A percentile compares a stretch with the other conserved stretches of the same genome.
Conservation (phyloP, 2,113 vertebrate species). For the Myanophis thanlyinensis region DNA sequence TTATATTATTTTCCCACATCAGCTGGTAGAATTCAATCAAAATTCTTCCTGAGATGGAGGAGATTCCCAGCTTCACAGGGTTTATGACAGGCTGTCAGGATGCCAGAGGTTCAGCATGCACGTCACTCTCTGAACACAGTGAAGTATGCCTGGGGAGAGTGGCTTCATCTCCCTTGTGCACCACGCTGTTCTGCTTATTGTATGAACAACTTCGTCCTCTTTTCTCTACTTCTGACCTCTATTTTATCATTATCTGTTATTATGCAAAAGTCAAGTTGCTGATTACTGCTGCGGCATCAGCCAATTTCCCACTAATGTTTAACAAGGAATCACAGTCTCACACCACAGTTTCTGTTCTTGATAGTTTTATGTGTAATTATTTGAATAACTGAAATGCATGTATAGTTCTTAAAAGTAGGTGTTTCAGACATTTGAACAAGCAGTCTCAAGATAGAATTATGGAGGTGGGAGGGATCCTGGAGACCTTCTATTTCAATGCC, state of each 20-base stretch:
- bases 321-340: neutral
- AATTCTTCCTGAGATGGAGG: neutral
- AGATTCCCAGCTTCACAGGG: neutral
- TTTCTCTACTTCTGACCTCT: neutral
- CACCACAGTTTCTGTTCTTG: neutral
- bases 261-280: neutral
- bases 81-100: neutral
- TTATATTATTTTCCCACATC: fast-evolving
- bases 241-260: neutral
- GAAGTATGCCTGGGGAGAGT: neutral
- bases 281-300: neutral
- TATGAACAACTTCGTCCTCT: no score
- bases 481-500: neutral
- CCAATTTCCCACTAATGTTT: neutral
- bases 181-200: neutral
- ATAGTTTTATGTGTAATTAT: neutral
- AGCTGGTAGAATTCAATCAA: conserved; percentile 13
- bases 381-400: neutral
- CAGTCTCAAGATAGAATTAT: neutral
- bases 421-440: neutral
- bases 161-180: neutral
- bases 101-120: neutral
- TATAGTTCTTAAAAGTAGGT: neutral
- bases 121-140: neutral
- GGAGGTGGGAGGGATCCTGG: neutral